Evolutionary conservation across 2,113 vertebrate species (phyloP), one percentile per base, ranked within the genome.

Genomic region (Toxotes chatareus): DNA sequence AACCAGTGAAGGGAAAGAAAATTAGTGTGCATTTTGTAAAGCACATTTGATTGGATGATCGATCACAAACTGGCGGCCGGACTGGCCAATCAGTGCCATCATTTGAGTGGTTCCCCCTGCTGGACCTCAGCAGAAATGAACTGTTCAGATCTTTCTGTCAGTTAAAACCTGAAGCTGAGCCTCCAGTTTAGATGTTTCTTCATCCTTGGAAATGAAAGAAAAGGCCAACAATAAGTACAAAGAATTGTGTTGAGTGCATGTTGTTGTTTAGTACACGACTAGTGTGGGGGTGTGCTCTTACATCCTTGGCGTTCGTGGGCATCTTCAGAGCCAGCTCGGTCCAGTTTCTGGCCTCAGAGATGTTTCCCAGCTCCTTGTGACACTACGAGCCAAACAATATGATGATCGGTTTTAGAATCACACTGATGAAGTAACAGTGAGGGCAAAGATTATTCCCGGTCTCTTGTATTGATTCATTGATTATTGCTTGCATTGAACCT

Each of bases 321-420:
- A 95, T 94, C 71, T 96, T 94, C 1, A 94, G 86, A 3, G 97
- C 97, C 10, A 97, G 82, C 13, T 94, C 84, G 62, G 94, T 91
- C 98, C 97, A 99, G 69, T 93, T 94, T 14, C 38, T 60, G 0
- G 97, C 96, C 3, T 95, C 95, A 0, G 95, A 89, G 32, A 82
- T 53, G 79, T 97, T 96, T 27, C 96, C 97, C n/a, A 99, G 92
- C 67, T 97, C 97, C 89, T 80, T 96, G 89, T 98, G 97, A 92
- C 97, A 99, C 97, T 99, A 21, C 1, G 4, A 56, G n/a, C 16
- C 32, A 61, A n/a, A 76, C 17, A 65, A 38, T 17, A 46, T 0
- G 6, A 38, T 1, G 11, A 16, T 78, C 0, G 69, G 5, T 38
- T 19, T 17, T 21, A 4, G 1, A 31, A 42, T 38, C 5, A 3